Evolutionary conservation across 2,888 invertebrate species (phyloP).

Genomic region (Apamea sordens): DNA sequence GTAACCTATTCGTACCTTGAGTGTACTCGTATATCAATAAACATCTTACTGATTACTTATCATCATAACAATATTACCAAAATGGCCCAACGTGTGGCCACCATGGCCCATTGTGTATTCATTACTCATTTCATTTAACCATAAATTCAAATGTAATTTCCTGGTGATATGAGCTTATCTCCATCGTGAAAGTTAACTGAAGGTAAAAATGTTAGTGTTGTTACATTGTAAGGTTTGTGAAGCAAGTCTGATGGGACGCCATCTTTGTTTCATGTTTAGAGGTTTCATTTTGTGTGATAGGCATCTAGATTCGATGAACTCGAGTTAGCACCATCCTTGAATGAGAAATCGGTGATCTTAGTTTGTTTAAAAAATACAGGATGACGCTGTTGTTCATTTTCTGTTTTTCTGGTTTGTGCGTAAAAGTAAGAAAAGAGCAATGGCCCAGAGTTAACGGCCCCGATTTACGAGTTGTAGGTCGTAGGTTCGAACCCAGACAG

Average conservation of each 20-base stretch:
- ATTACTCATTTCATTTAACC: conserved; percentile 13
- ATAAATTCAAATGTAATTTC: conserved; percentile 48
- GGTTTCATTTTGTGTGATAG: neutral
- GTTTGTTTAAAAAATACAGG: neutral
- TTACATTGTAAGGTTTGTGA: conserved; percentile 30
- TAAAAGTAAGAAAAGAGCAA: neutral
- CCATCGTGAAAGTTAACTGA: conserved; percentile 18
- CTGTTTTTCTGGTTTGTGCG: no score
- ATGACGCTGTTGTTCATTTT: neutral
- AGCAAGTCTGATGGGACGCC: neutral
- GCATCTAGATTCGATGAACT: neutral
- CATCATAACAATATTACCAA: no score
- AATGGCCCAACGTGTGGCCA: neutral
- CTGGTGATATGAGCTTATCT: conserved; percentile 19
- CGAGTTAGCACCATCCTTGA: neutral
- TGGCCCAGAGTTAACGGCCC: neutral
- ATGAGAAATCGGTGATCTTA: no score
- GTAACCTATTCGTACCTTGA: no score
- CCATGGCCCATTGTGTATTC: conserved; percentile 12
- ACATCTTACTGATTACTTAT: neutral
- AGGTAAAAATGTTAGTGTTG: conserved; percentile 36
- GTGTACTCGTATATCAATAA: neutral
- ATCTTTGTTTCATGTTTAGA: conserved; percentile 16
- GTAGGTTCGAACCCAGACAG: neutral
- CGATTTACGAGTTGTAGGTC: neutral